These are phyloP conservation scores for Hormaphis cornu DNA, from an alignment of 1,140 invertebrate genomes.

Conservation along the genomic window DNA sequence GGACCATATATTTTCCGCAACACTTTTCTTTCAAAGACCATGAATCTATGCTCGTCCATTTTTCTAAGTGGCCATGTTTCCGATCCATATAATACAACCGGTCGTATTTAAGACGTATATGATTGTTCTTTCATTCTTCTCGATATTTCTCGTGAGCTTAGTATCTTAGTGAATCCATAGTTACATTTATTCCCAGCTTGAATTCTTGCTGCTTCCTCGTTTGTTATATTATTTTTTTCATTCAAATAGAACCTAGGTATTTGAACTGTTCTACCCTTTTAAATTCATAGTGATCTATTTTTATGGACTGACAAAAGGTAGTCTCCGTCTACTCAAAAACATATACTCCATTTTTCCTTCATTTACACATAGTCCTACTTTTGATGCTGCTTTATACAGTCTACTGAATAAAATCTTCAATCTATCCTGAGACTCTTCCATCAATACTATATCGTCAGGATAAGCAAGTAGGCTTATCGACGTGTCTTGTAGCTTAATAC, in stretches of 20 bases:
- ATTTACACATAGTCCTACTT: not conserved
- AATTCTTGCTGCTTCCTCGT: not conserved
- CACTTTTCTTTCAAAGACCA: not conserved
- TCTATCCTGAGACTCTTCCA: too few relatives aligned
- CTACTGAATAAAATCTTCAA: not conserved
- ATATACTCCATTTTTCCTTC: not conserved
- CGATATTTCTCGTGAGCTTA: not conserved
- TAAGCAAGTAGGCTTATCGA: too few relatives aligned
- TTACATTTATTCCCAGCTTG: not conserved
- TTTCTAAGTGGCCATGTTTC: not conserved
- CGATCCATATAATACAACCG: too few relatives aligned
- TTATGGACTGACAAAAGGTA: not conserved
- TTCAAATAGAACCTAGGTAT: too few relatives aligned
- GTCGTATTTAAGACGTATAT: too few relatives aligned
- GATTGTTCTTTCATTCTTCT: not conserved
- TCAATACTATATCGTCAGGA: too few relatives aligned
- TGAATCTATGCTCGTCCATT: not conserved
- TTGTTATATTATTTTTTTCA: too few relatives aligned
- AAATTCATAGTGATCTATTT: too few relatives aligned
- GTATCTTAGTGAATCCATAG: not conserved
- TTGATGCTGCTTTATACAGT: constrained; percentile 5
- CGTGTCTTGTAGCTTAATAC: too few relatives aligned
- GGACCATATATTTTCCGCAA: too few relatives aligned
- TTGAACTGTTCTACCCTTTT: too few relatives aligned
- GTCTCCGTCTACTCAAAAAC: not conserved